These are phyloP conservation scores for Parotocinclus haroldoi DNA, from an alignment of 2,797 vertebrate genomes.

Conservation along the genomic window DNA sequence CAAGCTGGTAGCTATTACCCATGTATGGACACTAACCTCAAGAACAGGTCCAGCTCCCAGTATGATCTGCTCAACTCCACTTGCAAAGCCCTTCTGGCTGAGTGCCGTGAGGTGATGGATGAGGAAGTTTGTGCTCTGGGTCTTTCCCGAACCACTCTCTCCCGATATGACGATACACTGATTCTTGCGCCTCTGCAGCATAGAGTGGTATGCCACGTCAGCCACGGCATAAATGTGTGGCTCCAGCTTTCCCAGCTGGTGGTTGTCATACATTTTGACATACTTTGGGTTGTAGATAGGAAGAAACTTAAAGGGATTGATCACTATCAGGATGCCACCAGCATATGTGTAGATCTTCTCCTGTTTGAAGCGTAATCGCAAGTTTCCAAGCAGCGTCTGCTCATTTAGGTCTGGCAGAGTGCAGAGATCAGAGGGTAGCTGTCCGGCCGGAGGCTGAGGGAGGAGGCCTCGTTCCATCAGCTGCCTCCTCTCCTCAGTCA, in stretches of 20 bases:
- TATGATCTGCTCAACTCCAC: slow-evolving; percentile 98
- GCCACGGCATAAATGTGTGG: slow-evolving; percentile 96
- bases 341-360: slow-evolving; percentile 98
- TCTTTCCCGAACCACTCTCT: slow-evolving; percentile 97
- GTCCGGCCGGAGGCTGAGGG: slow-evolving; percentile 86
- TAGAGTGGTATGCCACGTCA: slow-evolving; percentile 93
- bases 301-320: slow-evolving; percentile 96
- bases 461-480: slow-evolving; percentile 92
- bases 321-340: slow-evolving; percentile 94
- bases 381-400: slow-evolving; percentile 92
- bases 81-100: slow-evolving; percentile 98
- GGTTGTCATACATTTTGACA: slow-evolving; percentile 98
- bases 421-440: slow-evolving; percentile 89
- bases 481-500: slow-evolving; percentile 87
- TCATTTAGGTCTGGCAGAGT: slow-evolving; percentile 89
- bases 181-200: slow-evolving; percentile 89
- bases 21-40: slow-evolving; percentile 77
- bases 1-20: no score
- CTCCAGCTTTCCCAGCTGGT: slow-evolving; percentile 90
- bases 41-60: slow-evolving; percentile 95
- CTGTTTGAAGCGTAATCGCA: slow-evolving; percentile 91
- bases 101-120: slow-evolving; percentile 98
- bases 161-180: slow-evolving; percentile 98
- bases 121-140: slow-evolving; percentile 98
- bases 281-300: slow-evolving; percentile 99